These are phyloP conservation scores for Aulostomus chinensis DNA, from an alignment of 2,797 vertebrate species.

Conservation along the genomic window DNA sequence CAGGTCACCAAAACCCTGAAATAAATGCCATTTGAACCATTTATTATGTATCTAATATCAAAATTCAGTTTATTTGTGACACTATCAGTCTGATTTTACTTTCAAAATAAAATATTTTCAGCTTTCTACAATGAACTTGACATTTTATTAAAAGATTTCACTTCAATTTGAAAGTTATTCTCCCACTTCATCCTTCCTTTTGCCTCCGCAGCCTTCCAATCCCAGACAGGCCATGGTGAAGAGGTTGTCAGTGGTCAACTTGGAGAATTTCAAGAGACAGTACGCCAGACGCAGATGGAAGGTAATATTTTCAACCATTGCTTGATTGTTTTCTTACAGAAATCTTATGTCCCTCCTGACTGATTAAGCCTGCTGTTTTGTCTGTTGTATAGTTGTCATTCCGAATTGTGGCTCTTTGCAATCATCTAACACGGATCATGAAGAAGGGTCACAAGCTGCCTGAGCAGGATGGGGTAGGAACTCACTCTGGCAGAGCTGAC, in stretches of 20 bases:
- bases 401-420: conserved; percentile 91
- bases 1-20: conserved; percentile 31
- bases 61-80: background rate
- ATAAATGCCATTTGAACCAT: conserved; percentile 46
- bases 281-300: conserved; percentile 93
- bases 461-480: conserved; percentile 75
- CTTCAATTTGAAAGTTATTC: background rate
- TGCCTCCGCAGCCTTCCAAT: conserved; percentile 86
- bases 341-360: background rate
- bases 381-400: conserved; percentile 85
- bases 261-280: conserved; percentile 94
- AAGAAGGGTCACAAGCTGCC: conserved; percentile 79
- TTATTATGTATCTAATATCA: background rate
- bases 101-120: no score
- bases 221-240: conserved; percentile 89
- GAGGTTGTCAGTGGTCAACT: conserved; percentile 89
- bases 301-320: conserved; percentile 70
- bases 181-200: conserved; percentile 25
- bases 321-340: background rate
- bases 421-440: conserved; percentile 91
- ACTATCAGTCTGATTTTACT: no score
- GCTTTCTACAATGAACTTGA: no score
- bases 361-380: conserved; percentile 2
- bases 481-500: no score
- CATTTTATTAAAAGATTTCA: no score